Conservation (phyloP, 2,113 vertebrate species). For the Sphyrna mokarran region DNA sequence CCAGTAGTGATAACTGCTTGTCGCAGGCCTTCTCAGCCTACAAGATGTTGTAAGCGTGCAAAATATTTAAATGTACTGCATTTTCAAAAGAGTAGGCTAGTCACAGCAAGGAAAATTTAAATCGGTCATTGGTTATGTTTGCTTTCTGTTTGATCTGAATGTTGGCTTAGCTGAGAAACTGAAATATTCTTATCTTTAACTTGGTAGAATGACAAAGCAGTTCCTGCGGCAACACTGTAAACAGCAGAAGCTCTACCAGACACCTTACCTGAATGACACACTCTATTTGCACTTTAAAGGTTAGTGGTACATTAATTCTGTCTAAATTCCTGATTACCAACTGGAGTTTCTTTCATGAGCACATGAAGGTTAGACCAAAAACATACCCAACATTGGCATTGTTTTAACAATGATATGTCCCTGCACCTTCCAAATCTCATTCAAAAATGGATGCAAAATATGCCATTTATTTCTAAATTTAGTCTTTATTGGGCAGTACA, state of each 20-base stretch:
- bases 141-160: background rate
- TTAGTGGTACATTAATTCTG: constrained; percentile 43
- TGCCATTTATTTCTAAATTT: background rate
- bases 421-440: background rate
- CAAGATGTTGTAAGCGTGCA: background rate
- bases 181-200: background rate
- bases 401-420: background rate
- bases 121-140: background rate
- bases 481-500: no score
- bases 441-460: background rate
- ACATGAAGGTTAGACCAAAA: background rate
- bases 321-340: background rate
- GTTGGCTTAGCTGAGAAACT: background rate
- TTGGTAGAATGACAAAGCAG: constrained; percentile 77
- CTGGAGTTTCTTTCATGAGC: background rate
- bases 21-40: background rate
- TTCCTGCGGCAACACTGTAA: constrained; percentile 78
- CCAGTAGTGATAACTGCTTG: background rate
- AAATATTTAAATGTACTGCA: background rate
- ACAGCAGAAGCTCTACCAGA: constrained; percentile 75
- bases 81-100: background rate
- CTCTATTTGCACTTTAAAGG: constrained; percentile 91
- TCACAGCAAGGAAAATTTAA: background rate
- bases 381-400: background rate
- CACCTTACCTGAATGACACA: constrained; percentile 76